Evolutionary conservation across 2,113 vertebrate species (phyloP), one percentile per base, ranked within the genome.

Genomic region (Engraulis encrasicolus): DNA sequence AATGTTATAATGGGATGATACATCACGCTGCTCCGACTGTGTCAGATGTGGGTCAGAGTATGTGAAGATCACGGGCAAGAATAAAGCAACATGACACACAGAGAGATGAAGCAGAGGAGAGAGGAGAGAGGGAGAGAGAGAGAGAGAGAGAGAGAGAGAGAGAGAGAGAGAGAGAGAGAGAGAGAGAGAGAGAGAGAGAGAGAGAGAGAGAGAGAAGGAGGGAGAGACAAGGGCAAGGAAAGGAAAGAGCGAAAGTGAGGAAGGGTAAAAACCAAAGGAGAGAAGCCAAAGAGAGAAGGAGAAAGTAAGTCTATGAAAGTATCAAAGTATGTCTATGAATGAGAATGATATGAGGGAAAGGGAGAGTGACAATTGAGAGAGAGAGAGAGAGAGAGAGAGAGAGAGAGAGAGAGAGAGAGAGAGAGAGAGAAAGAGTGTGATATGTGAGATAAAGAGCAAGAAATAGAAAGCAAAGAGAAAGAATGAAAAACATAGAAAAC

Each of bases 401-500:
- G 81, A 49, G 66, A 40, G 78, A 80, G 58, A 78, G 80, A 79
- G 79, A 80, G 54, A 80, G 48, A 48, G 54, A 49, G 79, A 80
- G 48, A 80, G 78, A 82, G 54, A 84, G 37, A 38, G 66, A 49
- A 36, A 74, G 27, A 79, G 58, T 66, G 36, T 45, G 6, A 37
- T 36, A 1, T 1, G 20, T 37, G 20, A 34, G 71, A 85, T 79
- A 78, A 79, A 82, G 23, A 31, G 77, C 78, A 80, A 36, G 20
- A 50, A 85, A 78, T 80, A 2, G 66, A 86, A 77, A 82, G 91
- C n/a, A 85, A 81, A 78, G 61, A 84, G 79, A 66, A 66, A 83
- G 85, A 79, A 78, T 81, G 84, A 79, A 23, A 84, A 85, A 86
- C 54, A 82, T 31, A 79, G 27, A 85, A 90, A 87, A 83, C 66